Evolutionary conservation across 1,140 invertebrate genomes (phyloP), one percentile per base, ranked within the genome.

Genomic region (Drosophila lowei): DNA sequence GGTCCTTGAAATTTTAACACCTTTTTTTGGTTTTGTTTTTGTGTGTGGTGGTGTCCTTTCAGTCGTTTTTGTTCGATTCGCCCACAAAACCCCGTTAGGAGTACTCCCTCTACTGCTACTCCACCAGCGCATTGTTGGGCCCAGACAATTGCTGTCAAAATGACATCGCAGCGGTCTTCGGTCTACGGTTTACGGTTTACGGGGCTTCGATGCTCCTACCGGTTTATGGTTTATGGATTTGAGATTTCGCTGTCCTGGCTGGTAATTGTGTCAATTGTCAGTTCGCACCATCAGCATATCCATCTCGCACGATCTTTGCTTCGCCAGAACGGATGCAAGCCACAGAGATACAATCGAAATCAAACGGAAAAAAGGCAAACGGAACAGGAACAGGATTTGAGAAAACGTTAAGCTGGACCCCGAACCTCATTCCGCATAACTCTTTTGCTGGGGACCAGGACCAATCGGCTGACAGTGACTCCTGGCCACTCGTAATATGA

Each of bases 191-290:
- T 23, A 16, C 16, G 18, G 11, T 49, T 49, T 23, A 16, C 47
- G 6, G 28, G 23, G 23, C 23, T 25, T 25, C 23, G 23, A 25
- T 53, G 13, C 16, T 47, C 15, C 41, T 47, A 43, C 48, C 9
- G 30, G 30, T 9, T 34, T 9, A 8, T 34, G 34, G 11, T 47
- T 46, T 65, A 23, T 13, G 57, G 57, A 49, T 48, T 61, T 63
- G n/a, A 44, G 57, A 49, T 48, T 61, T 63, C 13, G 16, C 46
- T 52, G 18, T 11, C 60, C 30, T 47, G 64, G 30, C 16, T 57
- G 63, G 64, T 83, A 81, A 81, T 86, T 86, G 80, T 85, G 77
- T 77, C 80, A 85, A 85, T 85, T 85, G 80, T 86, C 80, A 74
- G 61, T 83, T 83, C 79, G 72, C 79, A 83, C 79, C 75, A 71